Evolutionary conservation across 2,888 invertebrate genomes (phyloP).

Genomic region (Nemurella pictetii): DNA sequence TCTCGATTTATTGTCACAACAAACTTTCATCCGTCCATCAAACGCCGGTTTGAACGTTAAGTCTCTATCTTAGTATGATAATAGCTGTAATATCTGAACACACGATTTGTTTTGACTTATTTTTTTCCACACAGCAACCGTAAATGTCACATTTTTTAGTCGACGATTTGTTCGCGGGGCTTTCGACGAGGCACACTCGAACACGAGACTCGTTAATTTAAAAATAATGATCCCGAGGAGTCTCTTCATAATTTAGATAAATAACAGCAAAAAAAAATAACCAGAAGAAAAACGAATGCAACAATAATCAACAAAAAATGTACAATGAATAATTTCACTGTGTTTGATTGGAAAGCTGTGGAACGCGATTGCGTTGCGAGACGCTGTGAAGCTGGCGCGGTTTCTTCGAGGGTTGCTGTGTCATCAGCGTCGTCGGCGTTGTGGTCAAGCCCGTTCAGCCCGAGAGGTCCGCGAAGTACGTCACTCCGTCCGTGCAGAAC

Average conservation of each 20-base stretch:
- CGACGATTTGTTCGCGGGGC: background rate
- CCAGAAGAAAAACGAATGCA: background rate
- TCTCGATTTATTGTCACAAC: background rate
- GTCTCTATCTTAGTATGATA: background rate
- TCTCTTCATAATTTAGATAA: background rate
- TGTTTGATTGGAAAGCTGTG: no score
- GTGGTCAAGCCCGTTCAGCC: no score
- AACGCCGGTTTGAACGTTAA: background rate
- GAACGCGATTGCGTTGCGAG: background rate
- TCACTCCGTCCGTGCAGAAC: background rate
- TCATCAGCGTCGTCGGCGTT: background rate
- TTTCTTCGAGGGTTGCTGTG: no score
- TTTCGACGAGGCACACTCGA: background rate
- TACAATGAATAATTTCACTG: background rate
- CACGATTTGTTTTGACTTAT: conserved; percentile 11
- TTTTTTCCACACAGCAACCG: background rate
- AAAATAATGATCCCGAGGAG: background rate
- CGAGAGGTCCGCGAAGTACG: background rate
- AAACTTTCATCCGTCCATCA: background rate
- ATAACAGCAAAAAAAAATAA: background rate
- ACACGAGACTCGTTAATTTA: background rate
- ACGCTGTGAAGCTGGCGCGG: background rate
- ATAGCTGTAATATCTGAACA: conserved; percentile 5
- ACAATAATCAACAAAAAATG: background rate
- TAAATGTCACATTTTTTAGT: background rate